phyloP scores from a whole-genome alignment of 1,140 invertebrate species.

The Teleogryllus occipitalis region DNA sequence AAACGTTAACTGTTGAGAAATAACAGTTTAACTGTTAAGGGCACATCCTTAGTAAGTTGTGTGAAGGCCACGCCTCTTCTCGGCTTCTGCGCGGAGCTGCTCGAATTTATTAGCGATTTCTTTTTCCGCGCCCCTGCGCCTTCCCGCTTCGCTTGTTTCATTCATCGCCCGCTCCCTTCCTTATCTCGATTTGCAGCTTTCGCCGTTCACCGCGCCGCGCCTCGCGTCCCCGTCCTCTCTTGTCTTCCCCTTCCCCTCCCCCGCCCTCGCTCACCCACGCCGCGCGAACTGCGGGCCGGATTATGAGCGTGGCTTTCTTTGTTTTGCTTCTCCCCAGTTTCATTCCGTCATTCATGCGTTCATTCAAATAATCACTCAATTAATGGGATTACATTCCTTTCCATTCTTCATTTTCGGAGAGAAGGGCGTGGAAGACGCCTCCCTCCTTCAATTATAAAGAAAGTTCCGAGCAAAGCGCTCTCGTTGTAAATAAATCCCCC shows the following conservation, averaged over 20 bases:
- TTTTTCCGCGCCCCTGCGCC: background rate
- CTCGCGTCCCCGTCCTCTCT: background rate
- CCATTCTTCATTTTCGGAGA: background rate
- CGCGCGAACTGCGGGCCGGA: background rate
- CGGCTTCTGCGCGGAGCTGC: no score
- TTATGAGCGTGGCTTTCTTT: slow-evolving; percentile 4
- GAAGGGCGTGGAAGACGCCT: background rate
- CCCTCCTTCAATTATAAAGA: background rate
- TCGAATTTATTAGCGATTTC: background rate
- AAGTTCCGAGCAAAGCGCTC: background rate
- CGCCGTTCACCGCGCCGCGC: no score
- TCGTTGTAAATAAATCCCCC: background rate
- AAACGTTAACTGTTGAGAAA: no score
- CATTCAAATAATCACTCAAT: slow-evolving; percentile 5
- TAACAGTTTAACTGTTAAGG: no score
- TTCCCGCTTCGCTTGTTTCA: background rate
- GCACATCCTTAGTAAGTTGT: no score
- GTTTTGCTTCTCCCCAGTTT: background rate
- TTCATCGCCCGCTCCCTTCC: background rate
- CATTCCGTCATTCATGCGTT: background rate
- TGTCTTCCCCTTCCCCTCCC: no score
- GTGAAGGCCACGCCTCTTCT: no score
- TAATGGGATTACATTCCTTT: slow-evolving; percentile 5
- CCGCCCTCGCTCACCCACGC: no score
- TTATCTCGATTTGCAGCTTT: background rate